These are phyloP conservation scores for Leptopilina drosophilae DNA, from an alignment of 2,888 invertebrate species.

Conservation along the genomic window DNA sequence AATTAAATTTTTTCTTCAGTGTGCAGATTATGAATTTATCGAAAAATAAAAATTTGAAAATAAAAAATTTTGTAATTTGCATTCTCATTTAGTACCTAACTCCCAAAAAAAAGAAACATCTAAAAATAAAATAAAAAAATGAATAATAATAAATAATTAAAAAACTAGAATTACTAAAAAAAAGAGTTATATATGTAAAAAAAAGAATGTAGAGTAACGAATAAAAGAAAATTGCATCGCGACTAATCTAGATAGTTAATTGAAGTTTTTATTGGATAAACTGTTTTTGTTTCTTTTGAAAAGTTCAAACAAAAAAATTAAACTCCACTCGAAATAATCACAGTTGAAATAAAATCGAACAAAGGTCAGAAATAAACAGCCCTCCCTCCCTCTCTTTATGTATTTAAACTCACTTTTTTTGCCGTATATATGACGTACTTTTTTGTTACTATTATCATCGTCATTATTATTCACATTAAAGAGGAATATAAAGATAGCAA, in stretches of 20 bases:
- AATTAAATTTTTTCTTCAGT: too few relatives aligned
- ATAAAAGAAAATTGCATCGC: neutral
- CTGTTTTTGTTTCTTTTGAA: neutral
- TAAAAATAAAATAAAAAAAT: too few relatives aligned
- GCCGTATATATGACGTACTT: neutral
- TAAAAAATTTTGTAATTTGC: too few relatives aligned
- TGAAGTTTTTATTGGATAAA: neutral
- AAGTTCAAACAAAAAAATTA: neutral
- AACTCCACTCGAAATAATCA: slow-evolving; percentile 8
- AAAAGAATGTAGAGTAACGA: too few relatives aligned
- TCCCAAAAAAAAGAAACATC: too few relatives aligned
- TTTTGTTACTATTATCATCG: neutral
- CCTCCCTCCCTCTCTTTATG: neutral
- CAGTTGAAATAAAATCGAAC: slow-evolving; percentile 8
- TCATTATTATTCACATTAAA: neutral
- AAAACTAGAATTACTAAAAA: too few relatives aligned
- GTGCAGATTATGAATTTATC: too few relatives aligned
- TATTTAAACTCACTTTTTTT: neutral
- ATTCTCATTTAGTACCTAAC: too few relatives aligned
- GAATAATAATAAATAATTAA: too few relatives aligned
- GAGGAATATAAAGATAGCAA: neutral
- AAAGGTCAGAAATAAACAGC: slow-evolving; percentile 6
- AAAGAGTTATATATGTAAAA: too few relatives aligned
- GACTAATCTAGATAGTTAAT: neutral
- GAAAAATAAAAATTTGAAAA: too few relatives aligned